Evolutionary conservation across 2,113 vertebrate genomes (phyloP).

Genomic region (Dicentrarchus labrax): DNA sequence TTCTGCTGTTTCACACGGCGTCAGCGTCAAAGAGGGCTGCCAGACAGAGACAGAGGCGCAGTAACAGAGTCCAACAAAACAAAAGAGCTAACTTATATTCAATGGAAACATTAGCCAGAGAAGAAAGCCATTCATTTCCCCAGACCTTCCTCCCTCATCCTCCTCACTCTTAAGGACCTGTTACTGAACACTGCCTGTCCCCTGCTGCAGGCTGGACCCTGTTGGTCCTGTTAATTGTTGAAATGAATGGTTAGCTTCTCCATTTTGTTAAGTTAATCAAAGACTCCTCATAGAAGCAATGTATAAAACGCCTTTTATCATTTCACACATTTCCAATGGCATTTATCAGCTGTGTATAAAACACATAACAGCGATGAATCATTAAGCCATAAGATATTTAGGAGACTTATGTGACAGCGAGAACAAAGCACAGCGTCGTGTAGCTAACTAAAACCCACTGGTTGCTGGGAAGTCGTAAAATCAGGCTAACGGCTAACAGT

Average conservation of each 20-base stretch:
- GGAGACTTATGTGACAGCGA: neutral
- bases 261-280: neutral
- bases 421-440: neutral
- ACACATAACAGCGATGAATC: neutral
- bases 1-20: no score
- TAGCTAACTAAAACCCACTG: neutral
- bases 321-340: neutral
- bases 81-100: neutral
- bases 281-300: no score
- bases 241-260: neutral
- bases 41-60: rapidly evolving
- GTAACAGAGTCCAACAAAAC: neutral
- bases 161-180: neutral
- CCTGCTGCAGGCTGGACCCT: neutral
- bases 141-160: neutral
- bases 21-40: neutral
- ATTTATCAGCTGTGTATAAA: neutral
- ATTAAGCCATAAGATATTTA: neutral
- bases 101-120: neutral
- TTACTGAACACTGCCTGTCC: no score
- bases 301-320: neutral
- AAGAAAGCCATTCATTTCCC: neutral
- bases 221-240: neutral
- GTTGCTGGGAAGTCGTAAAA: neutral
- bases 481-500: no score